Evolutionary conservation across 2,113 vertebrate species (phyloP).

Genomic region (Potamarius usumacintae): DNA sequence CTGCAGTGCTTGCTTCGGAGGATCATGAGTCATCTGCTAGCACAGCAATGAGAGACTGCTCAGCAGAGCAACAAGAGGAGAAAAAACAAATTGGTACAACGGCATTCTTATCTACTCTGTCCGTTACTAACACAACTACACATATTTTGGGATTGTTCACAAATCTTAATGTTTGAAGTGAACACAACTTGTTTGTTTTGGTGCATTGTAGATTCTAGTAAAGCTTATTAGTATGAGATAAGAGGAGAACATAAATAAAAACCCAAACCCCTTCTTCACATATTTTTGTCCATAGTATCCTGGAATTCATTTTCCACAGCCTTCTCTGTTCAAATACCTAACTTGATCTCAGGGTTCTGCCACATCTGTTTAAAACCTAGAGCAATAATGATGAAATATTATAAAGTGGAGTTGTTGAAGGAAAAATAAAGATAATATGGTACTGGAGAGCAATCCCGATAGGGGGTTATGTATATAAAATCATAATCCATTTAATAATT

Average conservation of each 20-base stretch:
- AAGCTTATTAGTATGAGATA: background rate
- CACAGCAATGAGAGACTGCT: background rate
- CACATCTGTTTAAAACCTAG: background rate
- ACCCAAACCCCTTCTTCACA: background rate
- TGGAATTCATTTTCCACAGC: background rate
- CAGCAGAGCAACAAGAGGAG: background rate
- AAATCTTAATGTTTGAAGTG: background rate
- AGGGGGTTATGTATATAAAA: no score
- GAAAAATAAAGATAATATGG: no score
- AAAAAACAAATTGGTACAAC: conserved; percentile 4
- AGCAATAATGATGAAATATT: background rate
- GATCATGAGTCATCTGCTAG: background rate
- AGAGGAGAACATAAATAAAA: background rate
- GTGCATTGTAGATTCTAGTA: background rate
- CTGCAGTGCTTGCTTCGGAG: background rate
- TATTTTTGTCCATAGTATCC: background rate
- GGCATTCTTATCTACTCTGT: background rate
- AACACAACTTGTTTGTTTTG: background rate
- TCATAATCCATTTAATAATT: no score
- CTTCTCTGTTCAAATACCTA: background rate
- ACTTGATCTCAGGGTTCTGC: background rate
- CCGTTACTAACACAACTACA: no score
- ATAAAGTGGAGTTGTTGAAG: background rate
- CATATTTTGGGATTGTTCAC: background rate
- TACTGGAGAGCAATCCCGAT: no score